Evolutionary conservation across 1,140 invertebrate species (phyloP).

Genomic region (Lucilia cuprina): DNA sequence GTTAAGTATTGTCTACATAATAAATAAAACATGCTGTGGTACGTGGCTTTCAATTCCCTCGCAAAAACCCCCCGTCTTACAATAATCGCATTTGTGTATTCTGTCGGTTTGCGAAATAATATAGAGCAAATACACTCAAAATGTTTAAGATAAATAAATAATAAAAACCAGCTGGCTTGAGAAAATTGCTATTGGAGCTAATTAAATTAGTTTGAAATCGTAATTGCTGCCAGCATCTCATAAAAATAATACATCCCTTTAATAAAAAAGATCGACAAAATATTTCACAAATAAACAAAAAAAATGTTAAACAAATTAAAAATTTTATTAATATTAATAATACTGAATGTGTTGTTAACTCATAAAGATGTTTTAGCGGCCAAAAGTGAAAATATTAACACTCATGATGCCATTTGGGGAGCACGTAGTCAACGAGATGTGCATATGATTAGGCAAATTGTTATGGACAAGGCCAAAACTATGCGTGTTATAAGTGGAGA

Average conservation of each 20-base stretch:
- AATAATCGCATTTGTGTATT: no score
- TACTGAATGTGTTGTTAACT: background rate
- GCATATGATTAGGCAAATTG: constrained; percentile 36
- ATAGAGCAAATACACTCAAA: background rate
- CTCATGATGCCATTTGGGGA: constrained; percentile 39
- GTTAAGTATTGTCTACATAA: no score
- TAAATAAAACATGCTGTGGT: no score
- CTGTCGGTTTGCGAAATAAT: no score
- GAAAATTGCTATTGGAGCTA: background rate
- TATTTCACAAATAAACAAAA: background rate
- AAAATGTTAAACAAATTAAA: background rate
- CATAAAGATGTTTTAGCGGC: background rate
- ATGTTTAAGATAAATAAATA: background rate
- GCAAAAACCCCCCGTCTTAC: no score
- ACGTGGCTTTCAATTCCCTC: no score
- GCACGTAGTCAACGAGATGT: constrained; percentile 37
- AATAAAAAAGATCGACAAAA: background rate
- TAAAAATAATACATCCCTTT: background rate
- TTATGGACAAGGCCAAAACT: constrained; percentile 48
- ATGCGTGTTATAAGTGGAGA: constrained; percentile 48
- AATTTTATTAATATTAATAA: constrained; percentile 18
- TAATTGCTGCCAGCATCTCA: background rate
- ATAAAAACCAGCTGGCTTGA: background rate
- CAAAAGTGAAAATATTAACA: constrained; percentile 11
- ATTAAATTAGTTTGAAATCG: background rate